phyloP scores from a whole-genome alignment of 2,888 invertebrate species.

The Idaea dimidiata region DNA sequence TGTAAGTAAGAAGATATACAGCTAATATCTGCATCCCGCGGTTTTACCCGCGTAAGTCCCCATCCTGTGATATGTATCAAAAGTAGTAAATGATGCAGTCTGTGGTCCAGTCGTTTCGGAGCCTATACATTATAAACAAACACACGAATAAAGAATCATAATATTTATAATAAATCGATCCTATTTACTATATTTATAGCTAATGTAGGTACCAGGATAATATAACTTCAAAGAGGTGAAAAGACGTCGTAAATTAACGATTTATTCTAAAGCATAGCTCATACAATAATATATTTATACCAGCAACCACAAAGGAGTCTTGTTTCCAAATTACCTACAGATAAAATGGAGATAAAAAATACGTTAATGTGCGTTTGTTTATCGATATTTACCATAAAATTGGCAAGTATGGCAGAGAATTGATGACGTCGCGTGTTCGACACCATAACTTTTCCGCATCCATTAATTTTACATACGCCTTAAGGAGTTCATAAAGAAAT shows the following conservation, averaged over 20 bases:
- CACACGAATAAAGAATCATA: too few species aligned
- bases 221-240: background rate
- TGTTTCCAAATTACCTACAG: background rate
- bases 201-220: background rate
- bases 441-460: constrained; percentile 16
- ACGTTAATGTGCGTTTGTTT: background rate
- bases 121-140: too few species aligned
- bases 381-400: background rate
- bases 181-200: too few species aligned
- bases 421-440: constrained; percentile 21
- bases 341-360: background rate
- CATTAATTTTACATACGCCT: constrained; percentile 20
- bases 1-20: too few species aligned
- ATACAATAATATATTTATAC: background rate
- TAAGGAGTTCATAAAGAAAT: background rate
- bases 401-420: constrained; percentile 15
- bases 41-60: too few species aligned
- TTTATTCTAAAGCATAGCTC: background rate
- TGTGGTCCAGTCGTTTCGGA: too few species aligned
- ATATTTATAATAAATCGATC: too few species aligned
- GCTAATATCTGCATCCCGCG: too few species aligned
- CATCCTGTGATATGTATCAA: too few species aligned
- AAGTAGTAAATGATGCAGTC: too few species aligned
- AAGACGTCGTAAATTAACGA: background rate
- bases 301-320: background rate